Evolutionary conservation across 2,113 vertebrate genomes (phyloP), one percentile per base, ranked within the genome.

Genomic region (Aphelocoma coerulescens): DNA sequence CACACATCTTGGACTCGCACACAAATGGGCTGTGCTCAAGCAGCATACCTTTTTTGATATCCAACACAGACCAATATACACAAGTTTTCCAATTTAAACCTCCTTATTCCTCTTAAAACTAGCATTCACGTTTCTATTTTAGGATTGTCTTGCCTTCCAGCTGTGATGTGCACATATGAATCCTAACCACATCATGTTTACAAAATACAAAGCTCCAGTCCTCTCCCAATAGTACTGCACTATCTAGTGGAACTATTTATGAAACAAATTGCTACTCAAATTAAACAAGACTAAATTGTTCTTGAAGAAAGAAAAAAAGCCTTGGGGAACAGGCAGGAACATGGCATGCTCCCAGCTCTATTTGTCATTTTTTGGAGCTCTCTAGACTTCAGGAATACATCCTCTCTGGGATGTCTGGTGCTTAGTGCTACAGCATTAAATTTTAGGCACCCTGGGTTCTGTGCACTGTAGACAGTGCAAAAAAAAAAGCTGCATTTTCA

Each of bases 91-190:
- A 55, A 61, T 33, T 52, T 5, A 81, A 43, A 77, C 4, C 5
- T 81, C 39, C 16, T 62, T 48, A 58, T 43, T 89, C 14, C 49
- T 81, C 63, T 78, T 63, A 79, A 63, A 86, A 57, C 24, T 62
- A 89, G 10, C 28, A 75, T n/a, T 41, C 44, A 78, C 16, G 62
- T 46, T 44, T 54, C n/a, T 61, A 13, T 78, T 93, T 63, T 22
- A 78, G 65, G 79, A 95, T 81, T 93, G 61, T 87, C 92, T 89
- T 91, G 73, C 68, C 37, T 91, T 84, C 65, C 32, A 75, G 65
- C n/a, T 77, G 16, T 27, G 11, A 80, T 46, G 68, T 67, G 23
- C 54, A 66, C 18, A 32, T 22, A 39, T 1, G 26, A 88, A 89
- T 39, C 28, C 43, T 28, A 87, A 61, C 22, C 66, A 85, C 35